Conservation (phyloP, 2,113 vertebrate genomes). For the Pteronura brasiliensis region DNA sequence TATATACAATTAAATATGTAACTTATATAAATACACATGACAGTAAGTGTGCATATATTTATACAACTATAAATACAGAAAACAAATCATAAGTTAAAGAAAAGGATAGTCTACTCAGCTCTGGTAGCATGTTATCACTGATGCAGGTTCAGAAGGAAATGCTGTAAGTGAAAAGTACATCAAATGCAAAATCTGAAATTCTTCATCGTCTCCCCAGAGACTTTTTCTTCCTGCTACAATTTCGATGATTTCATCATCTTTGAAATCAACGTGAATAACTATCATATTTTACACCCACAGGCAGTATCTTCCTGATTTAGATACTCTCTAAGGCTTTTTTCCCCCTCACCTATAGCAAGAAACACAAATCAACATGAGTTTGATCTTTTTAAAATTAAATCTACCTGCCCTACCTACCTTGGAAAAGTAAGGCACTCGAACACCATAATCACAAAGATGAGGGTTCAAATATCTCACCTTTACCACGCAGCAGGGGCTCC, state of each 20-base stretch:
- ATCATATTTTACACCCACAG: background rate
- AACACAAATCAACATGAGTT: background rate
- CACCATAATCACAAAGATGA: too few species aligned
- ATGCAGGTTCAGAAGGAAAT: background rate
- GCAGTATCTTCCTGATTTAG: conserved; percentile 17
- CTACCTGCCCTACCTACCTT: background rate
- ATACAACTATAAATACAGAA: background rate
- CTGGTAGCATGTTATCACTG: background rate
- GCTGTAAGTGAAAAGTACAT: background rate
- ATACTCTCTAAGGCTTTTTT: background rate
- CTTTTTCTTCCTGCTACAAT: background rate
- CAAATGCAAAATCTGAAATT: background rate
- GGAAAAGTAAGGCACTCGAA: background rate
- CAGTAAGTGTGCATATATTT: background rate
- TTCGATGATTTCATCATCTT: background rate
- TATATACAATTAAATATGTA: background rate
- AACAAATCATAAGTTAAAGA: background rate
- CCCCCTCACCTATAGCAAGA: background rate
- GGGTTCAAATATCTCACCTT: background rate
- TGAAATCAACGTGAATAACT: conserved; percentile 8
- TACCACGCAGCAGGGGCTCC: background rate
- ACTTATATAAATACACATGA: background rate
- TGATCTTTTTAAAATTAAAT: background rate
- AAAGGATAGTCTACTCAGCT: background rate
- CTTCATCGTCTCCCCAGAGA: background rate